phyloP scores from a whole-genome alignment of 2,113 vertebrate genomes.

The Mola mola region DNA sequence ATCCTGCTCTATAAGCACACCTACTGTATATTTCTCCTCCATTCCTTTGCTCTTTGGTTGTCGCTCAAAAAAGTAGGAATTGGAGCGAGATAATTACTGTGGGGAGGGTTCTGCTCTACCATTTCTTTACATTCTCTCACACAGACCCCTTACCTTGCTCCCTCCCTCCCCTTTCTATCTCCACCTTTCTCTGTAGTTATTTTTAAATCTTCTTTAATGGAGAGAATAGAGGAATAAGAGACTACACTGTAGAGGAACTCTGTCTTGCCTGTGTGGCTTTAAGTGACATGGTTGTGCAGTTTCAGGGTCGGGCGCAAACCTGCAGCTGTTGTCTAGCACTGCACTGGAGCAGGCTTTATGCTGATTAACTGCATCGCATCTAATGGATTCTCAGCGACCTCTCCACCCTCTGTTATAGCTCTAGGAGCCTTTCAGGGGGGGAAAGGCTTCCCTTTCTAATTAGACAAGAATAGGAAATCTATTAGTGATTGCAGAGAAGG shows the following conservation, averaged over 20 bases:
- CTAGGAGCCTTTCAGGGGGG: slow-evolving; percentile 45
- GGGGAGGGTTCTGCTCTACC: slow-evolving; percentile 18
- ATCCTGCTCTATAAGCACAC: slow-evolving; percentile 17
- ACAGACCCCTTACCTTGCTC: slow-evolving; percentile 22
- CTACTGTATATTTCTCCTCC: background rate
- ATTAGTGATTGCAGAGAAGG: slow-evolving; percentile 60
- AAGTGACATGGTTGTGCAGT: slow-evolving; percentile 30
- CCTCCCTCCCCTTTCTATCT: slow-evolving; percentile 2
- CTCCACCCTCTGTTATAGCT: slow-evolving; percentile 53
- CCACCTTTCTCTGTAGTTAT: slow-evolving; percentile 27
- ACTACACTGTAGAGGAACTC: slow-evolving; percentile 5
- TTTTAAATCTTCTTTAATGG: slow-evolving; percentile 42
- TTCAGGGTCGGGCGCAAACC: slow-evolving; percentile 23
- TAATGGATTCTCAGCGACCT: slow-evolving; percentile 69
- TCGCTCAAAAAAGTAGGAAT: slow-evolving; percentile 22
- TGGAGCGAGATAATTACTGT: slow-evolving; percentile 52
- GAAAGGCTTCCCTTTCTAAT: slow-evolving; percentile 66
- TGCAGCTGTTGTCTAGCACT: slow-evolving; percentile 63
- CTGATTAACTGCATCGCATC: slow-evolving; percentile 74
- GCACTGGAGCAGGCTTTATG: slow-evolving; percentile 68
- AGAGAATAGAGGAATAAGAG: slow-evolving; percentile 8
- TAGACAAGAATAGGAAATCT: slow-evolving; percentile 71
- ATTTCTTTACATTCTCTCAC: slow-evolving; percentile 38
- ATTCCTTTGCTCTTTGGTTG: slow-evolving; percentile 15
- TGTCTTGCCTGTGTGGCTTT: background rate